phyloP scores from a whole-genome alignment of 2,113 vertebrate species.

The Cinclus mexicanus region DNA sequence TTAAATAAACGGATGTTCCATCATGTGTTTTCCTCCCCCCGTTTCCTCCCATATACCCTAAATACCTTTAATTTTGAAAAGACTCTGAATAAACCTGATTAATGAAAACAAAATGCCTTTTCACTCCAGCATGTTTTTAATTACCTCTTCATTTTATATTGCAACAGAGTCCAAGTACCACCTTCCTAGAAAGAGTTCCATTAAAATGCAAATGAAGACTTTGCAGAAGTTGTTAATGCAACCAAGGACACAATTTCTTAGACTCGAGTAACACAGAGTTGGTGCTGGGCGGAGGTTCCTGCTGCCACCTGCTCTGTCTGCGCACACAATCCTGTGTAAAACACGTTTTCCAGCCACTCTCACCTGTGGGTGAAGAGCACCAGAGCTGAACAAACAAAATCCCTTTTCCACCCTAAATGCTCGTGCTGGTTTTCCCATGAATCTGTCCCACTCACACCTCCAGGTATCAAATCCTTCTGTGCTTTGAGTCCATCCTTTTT shows the following conservation, averaged over 20 bases:
- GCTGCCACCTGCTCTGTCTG: not conserved
- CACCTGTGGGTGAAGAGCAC: not conserved
- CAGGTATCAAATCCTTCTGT: not conserved
- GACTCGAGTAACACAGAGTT: not conserved
- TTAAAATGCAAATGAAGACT: slow-evolving; percentile 54
- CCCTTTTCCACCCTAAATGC: not conserved
- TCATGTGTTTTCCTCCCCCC: not conserved
- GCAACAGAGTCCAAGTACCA: not conserved
- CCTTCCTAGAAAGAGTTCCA: slow-evolving; percentile 54
- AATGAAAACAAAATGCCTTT: slow-evolving; percentile 4
- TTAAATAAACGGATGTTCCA: not conserved
- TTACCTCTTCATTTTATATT: not conserved
- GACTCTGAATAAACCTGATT: not conserved
- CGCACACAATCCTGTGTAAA: accelerated
- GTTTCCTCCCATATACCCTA: not conserved
- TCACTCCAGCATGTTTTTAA: not conserved
- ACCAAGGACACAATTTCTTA: not conserved
- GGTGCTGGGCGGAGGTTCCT: not conserved
- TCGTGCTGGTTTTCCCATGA: accelerated
- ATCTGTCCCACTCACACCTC: accelerated
- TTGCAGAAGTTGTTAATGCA: slow-evolving; percentile 13
- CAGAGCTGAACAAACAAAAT: not conserved
- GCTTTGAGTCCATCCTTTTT: not conserved
- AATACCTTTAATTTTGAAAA: slow-evolving; percentile 34
- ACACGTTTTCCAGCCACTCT: not conserved